Base-by-base conservation (phyloP, 2,797 vertebrate species). In the Myoxocephalus aenaeus region DNA sequence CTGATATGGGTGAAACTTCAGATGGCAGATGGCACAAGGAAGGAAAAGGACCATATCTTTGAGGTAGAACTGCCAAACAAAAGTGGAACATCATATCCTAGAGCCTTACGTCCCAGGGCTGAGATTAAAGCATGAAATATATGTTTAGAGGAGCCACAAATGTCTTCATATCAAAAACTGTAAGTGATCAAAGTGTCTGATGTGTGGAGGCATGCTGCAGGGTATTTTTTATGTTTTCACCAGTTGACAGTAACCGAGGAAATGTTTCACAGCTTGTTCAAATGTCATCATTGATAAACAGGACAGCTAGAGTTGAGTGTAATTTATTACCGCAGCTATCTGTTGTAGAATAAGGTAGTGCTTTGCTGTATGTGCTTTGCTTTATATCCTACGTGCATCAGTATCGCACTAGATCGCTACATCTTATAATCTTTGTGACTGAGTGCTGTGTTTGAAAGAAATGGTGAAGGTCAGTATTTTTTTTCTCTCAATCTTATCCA, bases 11-110 rank as follows among this genome's bases (percentile, higher is more conserved):
- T 93, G 89, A 94, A 94, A 93, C 94, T 91, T 92, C 91, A 92
- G 88, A 92, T 92, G 91, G 92, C 95, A 96, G 95, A 96, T 96
- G 95, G 95, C 90, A 89, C 70, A 58, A 75, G 80, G 86, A 87
- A 84, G 85, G 87, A 88, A 84, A 51, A 89, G 87, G 62, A 84
- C 89, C 90, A 85, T 92, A 92, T 95, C 92, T 94, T 92, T 86
- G 92, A 93, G 88, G 90, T 93, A 92, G 87, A 88, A 82, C 86
- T 89, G 88, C 88, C 88, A 89, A 91, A 92, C 89, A 84, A 94
- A 94, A 94, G 91, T 92, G 83, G 92, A 92, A 87, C 90, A 91
- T 87, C 77, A 80, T 87, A 89, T 93, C 92, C 88, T 70, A 14
- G 74, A 92, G 92, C 88, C 74, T 76, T 77, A 76, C 53, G 36